Evolutionary conservation across 1,140 invertebrate species (phyloP).

Genomic region (Drosophila rufa): DNA sequence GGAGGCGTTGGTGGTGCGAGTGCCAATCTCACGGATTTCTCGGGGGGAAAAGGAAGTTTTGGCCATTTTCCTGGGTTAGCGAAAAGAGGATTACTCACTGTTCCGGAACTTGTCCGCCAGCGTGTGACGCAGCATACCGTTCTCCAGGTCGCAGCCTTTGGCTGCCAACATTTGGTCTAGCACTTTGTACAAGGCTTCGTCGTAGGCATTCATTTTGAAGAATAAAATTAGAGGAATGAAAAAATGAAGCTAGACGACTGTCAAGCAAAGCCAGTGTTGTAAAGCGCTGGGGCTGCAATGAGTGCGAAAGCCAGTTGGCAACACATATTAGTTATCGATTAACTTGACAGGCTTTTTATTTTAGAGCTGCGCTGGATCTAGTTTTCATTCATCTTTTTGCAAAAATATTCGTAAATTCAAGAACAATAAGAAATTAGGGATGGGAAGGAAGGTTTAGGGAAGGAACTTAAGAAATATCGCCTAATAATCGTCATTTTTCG

Average conservation of each 20-base stretch:
- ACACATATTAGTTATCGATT: conserved; percentile 1
- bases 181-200: conserved; percentile 6
- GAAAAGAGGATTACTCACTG: conserved; percentile 35
- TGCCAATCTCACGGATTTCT: conserved; percentile 42
- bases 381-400: too few species aligned
- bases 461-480: too few species aligned
- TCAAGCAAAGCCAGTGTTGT: background rate
- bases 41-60: background rate
- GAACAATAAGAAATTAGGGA: too few species aligned
- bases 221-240: background rate
- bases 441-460: too few species aligned
- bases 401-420: too few species aligned
- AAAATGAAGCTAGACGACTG: background rate
- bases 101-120: conserved; percentile 11
- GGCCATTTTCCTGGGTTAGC: too few species aligned
- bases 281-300: too few species aligned
- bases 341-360: too few species aligned
- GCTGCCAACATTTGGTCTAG: conserved; percentile 22
- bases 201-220: conserved; percentile 46
- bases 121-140: background rate
- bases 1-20: too few species aligned
- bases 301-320: too few species aligned
- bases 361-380: background rate
- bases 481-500: too few species aligned
- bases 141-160: conserved; percentile 6